Percentiles rank a stretch among this genome's conserved stretches.
phyloP scores from a whole-genome alignment of 2,797 vertebrate genomes.

The Microhierax caerulescens region DNA sequence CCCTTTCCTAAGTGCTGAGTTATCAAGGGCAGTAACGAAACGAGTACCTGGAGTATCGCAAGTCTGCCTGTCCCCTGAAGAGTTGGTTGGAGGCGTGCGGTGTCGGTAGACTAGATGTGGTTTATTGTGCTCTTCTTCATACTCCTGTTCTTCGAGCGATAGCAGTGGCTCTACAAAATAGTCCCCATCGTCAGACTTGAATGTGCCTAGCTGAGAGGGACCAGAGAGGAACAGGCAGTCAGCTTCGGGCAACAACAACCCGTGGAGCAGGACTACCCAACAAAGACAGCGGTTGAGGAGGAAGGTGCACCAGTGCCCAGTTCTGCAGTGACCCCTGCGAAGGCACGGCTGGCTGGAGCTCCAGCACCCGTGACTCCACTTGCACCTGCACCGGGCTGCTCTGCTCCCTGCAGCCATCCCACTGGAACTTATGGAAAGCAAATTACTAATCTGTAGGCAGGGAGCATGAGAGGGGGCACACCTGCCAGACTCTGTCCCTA shows the following conservation, averaged over 20 bases:
- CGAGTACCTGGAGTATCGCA: constrained; percentile 91
- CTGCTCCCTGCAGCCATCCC: neutral
- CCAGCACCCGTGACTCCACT: rapidly evolving
- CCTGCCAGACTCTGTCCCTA: neutral
- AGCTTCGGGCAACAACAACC: neutral
- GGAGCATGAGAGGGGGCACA: rapidly evolving
- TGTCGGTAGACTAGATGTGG: constrained; percentile 93
- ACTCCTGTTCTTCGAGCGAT: constrained; percentile 83
- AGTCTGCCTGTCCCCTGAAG: constrained; percentile 70
- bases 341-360: neutral
- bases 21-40: neutral
- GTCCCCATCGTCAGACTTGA: constrained; percentile 94
- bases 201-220: constrained; percentile 90
- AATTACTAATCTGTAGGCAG: neutral
- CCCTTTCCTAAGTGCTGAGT: neutral
- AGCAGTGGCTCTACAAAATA: constrained; percentile 96
- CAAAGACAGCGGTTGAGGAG: rapidly evolving
- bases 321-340: neutral
- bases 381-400: neutral
- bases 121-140: constrained; percentile 94
- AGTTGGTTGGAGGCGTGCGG: constrained; percentile 72
- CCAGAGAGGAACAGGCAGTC: constrained; percentile 17
- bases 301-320: rapidly evolving
- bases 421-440: neutral
- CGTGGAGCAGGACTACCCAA: neutral